A percentile compares a stretch with the other conserved stretches of the same genome.
Evolutionary conservation across 2,888 invertebrate species (phyloP).

Genomic region (Loripinus fragilis): DNA sequence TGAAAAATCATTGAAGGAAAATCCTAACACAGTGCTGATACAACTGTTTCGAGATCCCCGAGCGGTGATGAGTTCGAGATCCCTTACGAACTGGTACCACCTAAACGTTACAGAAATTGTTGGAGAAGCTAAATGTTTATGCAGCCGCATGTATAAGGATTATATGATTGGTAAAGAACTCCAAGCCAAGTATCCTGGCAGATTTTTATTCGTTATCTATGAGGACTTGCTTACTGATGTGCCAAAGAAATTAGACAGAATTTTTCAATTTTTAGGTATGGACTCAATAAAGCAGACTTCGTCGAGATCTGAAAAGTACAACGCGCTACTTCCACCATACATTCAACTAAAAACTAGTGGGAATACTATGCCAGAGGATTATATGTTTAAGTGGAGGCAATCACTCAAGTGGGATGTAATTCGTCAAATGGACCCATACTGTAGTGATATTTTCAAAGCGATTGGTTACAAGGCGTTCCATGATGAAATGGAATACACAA

Average conservation of each 20-base stretch:
- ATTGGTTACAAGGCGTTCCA: neutral
- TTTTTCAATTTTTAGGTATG: neutral
- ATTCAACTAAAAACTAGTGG: neutral
- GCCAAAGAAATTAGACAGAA: neutral
- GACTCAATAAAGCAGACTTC: neutral
- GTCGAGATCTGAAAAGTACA: neutral
- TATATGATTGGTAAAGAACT: neutral
- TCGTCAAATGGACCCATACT: neutral
- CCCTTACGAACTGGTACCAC: neutral
- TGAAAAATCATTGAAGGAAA: neutral
- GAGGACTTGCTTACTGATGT: neutral
- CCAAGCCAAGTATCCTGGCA: neutral
- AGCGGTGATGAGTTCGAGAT: neutral
- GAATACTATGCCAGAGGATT: neutral
- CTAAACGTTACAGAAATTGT: neutral
- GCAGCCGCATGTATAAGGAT: neutral
- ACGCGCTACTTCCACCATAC: neutral
- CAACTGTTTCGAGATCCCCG: slow-evolving; percentile 1
- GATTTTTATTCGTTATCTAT: neutral
- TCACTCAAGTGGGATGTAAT: neutral
- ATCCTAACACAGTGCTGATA: neutral
- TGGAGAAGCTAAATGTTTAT: neutral
- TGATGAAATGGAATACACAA: neutral
- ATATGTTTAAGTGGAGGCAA: neutral
- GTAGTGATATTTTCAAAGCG: neutral